phyloP scores from a whole-genome alignment of 2,888 invertebrate species.

The Athalia cordata region DNA sequence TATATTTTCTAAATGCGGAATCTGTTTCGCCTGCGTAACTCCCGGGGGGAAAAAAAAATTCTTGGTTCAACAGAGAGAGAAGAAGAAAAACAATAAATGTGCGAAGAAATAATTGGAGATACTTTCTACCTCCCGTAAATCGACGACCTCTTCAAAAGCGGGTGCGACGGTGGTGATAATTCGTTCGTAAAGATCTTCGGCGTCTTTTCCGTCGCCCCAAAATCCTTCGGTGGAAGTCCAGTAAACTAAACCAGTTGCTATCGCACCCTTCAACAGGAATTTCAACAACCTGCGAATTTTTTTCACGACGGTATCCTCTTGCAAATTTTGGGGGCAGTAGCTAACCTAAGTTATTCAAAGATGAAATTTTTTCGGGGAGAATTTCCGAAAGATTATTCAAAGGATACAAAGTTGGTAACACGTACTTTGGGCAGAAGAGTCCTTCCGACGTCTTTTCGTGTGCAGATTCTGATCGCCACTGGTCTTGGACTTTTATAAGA shows the following conservation, averaged over 20 bases:
- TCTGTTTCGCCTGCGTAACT: constrained; percentile 50
- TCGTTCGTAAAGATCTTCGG: constrained; percentile 68
- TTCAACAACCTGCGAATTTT: constrained; percentile 52
- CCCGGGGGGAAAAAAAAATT: not conserved
- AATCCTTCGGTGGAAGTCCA: constrained; percentile 72
- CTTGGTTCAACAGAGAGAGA: constrained; percentile 5
- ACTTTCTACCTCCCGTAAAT: not conserved
- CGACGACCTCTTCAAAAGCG: constrained; percentile 27
- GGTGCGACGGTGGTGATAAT: constrained; percentile 57
- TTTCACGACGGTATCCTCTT: constrained; percentile 39
- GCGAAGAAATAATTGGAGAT: constrained; percentile 6
- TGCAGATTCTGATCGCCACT: constrained; percentile 70
- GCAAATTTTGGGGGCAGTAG: constrained; percentile 61
- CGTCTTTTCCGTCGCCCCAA: constrained; percentile 72
- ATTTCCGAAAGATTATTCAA: not conserved
- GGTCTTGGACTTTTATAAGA: constrained; percentile 54
- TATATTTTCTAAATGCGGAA: constrained; percentile 56
- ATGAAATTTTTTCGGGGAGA: not conserved
- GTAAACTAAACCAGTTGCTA: constrained; percentile 70
- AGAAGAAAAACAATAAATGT: constrained; percentile 14
- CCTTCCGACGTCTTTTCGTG: constrained; percentile 66
- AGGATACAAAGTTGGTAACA: not conserved
- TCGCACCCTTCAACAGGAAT: constrained; percentile 67
- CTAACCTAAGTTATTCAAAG: constrained; percentile 57
- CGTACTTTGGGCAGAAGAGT: constrained; percentile 58